These are phyloP conservation scores for Amblyjoppa fuscipennis DNA, from an alignment of 2,888 invertebrate species.

Conservation along the genomic window DNA sequence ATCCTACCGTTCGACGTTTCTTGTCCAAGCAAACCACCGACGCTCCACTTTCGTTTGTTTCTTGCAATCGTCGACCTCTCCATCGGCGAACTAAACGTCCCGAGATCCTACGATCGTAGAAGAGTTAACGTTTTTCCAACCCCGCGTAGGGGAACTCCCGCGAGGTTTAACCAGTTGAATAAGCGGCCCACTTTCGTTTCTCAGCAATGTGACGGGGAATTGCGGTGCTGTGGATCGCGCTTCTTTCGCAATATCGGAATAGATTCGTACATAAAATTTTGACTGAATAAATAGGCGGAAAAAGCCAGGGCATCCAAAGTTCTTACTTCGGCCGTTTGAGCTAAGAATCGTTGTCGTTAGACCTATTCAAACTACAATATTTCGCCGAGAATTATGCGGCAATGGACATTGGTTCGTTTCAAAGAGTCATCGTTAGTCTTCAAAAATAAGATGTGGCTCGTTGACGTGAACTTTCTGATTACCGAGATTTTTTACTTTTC, in stretches of 20 bases:
- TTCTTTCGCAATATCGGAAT: background rate
- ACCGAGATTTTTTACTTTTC: no score
- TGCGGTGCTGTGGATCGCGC: no score
- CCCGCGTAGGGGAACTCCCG: background rate
- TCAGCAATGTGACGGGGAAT: background rate
- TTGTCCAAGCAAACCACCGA: background rate
- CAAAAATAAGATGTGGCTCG: no score
- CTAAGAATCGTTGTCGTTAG: no score
- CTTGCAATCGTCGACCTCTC: background rate
- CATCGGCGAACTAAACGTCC: background rate
- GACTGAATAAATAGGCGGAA: background rate
- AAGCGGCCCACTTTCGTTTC: background rate
- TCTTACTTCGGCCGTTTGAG: no score
- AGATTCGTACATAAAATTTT: background rate
- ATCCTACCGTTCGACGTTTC: background rate
- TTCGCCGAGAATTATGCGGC: no score
- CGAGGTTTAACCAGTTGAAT: no score
- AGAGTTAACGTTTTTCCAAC: background rate
- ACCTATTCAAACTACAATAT: no score
- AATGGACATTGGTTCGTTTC: no score
- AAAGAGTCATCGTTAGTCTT: no score
- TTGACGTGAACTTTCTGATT: no score
- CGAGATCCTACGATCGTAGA: background rate
- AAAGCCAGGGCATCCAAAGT: no score
- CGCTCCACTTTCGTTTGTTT: background rate